Evolutionary conservation across 2,113 vertebrate species (phyloP).

Genomic region (Pseudopipra pipra): DNA sequence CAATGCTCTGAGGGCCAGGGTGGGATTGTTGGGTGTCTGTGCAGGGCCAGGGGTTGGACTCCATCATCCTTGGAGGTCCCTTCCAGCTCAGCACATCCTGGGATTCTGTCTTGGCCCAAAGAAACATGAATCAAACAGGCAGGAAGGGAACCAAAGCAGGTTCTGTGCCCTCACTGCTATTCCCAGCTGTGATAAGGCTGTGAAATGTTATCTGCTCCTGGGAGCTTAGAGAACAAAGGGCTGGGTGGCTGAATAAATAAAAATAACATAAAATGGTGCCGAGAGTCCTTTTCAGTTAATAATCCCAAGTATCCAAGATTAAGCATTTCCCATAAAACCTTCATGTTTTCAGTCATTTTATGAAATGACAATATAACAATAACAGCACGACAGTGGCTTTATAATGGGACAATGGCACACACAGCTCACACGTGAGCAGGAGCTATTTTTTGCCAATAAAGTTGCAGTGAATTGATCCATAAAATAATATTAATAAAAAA

Average conservation of each 20-base stretch:
- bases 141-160: background rate
- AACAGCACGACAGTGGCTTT: background rate
- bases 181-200: background rate
- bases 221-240: background rate
- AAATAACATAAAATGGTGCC: background rate
- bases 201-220: background rate
- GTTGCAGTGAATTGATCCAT: constrained; percentile 10
- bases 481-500: background rate
- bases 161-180: background rate
- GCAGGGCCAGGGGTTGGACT: background rate
- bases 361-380: background rate
- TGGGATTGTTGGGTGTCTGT: too few relatives aligned
- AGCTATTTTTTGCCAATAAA: background rate
- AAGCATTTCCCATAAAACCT: constrained; percentile 25
- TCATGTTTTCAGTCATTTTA: background rate
- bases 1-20: too few relatives aligned
- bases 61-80: background rate
- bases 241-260: constrained; percentile 21
- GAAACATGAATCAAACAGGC: background rate
- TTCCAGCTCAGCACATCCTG: background rate
- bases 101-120: background rate
- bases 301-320: background rate
- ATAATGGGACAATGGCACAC: background rate
- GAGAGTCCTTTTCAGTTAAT: background rate
- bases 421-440: background rate